phyloP scores from a whole-genome alignment of 2,113 vertebrate genomes.

The Piprites chloris region DNA sequence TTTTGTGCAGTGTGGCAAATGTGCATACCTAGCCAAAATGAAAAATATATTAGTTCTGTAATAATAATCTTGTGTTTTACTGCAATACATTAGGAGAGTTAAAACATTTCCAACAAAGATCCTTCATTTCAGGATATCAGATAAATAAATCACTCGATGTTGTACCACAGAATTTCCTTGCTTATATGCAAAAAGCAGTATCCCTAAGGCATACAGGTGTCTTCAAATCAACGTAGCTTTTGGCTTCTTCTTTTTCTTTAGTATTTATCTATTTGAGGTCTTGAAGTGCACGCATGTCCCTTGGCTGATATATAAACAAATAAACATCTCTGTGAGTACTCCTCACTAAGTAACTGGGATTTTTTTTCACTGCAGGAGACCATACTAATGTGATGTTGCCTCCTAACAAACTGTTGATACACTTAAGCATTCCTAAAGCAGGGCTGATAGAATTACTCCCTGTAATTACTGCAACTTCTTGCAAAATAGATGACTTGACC shows the following conservation, averaged over 20 bases:
- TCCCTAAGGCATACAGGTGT: not conserved
- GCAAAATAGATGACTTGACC: not conserved
- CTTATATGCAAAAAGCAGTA: not conserved
- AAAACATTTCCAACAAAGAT: not conserved
- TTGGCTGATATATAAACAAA: not conserved
- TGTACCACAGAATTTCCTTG: not conserved
- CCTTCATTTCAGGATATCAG: not conserved
- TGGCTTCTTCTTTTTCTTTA: not conserved
- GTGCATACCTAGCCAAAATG: not conserved
- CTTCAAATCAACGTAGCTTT: not conserved
- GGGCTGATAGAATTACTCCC: not conserved
- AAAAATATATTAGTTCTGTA: not conserved
- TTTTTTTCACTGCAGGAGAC: not conserved
- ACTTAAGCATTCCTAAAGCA: not conserved
- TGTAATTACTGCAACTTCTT: not conserved
- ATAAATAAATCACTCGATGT: not conserved
- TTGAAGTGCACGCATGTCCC: not conserved
- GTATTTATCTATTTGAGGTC: not conserved
- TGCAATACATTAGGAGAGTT: not conserved
- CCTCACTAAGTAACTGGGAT: not conserved
- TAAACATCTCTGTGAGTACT: not conserved
- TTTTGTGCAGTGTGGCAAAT: not conserved
- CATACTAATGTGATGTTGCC: not conserved
- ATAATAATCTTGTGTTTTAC: not conserved
- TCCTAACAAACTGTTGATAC: not conserved